These are phyloP conservation scores for Neopipo cinnamomea DNA, from an alignment of 2,113 vertebrate species.

Conservation along the genomic window DNA sequence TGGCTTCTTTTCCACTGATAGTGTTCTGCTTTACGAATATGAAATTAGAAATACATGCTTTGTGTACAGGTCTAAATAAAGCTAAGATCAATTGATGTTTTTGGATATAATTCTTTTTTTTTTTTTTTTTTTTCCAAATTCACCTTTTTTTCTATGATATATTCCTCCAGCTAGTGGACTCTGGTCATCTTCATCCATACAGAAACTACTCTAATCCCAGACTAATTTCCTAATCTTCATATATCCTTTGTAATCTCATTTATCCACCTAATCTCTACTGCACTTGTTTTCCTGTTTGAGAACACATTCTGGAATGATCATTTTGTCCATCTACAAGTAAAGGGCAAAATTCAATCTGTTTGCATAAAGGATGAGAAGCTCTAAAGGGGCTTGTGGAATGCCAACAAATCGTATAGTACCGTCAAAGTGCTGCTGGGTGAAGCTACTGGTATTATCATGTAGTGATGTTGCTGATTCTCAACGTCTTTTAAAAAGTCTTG, in stretches of 20 bases:
- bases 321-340: neutral
- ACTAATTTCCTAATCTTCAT: neutral
- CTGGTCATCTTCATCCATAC: too few relatives aligned
- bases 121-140: neutral
- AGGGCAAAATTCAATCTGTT: neutral
- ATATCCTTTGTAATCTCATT: neutral
- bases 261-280: accelerated
- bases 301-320: neutral
- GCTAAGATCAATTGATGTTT: neutral
- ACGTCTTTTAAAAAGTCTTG: neutral
- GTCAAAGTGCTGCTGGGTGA: neutral
- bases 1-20: neutral
- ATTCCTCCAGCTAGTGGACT: neutral
- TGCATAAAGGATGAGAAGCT: neutral
- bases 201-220: neutral
- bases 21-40: neutral
- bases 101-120: too few relatives aligned
- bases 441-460: neutral
- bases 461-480: neutral
- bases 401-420: neutral
- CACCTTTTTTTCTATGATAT: neutral
- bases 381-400: neutral
- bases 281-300: neutral
- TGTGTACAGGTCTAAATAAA: neutral
- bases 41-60: neutral